Evolutionary conservation across 2,888 invertebrate species (phyloP).

Genomic region (Tanytarsus gracilentus): DNA sequence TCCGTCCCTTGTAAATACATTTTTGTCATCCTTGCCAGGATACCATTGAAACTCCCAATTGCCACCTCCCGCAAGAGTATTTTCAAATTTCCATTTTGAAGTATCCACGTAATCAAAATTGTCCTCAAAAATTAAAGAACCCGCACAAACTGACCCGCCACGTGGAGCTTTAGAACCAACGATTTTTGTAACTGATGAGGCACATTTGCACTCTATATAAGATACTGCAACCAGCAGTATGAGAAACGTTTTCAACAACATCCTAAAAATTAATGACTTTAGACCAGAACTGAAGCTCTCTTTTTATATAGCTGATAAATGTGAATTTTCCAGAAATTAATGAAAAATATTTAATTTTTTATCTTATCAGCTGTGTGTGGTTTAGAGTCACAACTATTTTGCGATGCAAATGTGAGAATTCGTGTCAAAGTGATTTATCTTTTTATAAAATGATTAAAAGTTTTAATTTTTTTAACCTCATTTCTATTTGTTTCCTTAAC

Average conservation of each 20-base stretch:
- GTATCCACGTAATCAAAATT: slow-evolving; percentile 52
- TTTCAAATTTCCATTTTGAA: slow-evolving; percentile 56
- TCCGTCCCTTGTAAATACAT: slow-evolving; percentile 53
- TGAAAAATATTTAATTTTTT: background rate
- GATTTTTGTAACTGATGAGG: slow-evolving; percentile 45
- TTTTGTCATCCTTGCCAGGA: slow-evolving; percentile 49
- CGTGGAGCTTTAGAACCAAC: slow-evolving; percentile 46
- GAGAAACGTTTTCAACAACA: background rate
- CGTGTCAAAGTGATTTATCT: too few species aligned
- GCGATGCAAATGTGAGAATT: too few species aligned
- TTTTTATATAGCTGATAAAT: too few species aligned
- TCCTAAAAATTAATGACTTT: background rate
- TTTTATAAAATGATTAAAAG: too few species aligned
- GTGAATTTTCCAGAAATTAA: background rate
- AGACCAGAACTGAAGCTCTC: background rate
- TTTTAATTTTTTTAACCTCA: too few species aligned
- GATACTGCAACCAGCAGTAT: background rate
- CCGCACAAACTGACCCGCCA: slow-evolving; percentile 48
- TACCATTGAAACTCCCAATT: slow-evolving; percentile 26
- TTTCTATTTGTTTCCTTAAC: too few species aligned
- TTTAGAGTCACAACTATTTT: too few species aligned
- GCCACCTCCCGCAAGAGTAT: slow-evolving; percentile 55
- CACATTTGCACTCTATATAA: slow-evolving; percentile 36
- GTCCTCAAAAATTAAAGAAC: slow-evolving; percentile 53
- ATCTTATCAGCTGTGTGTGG: too few species aligned